A percentile compares a stretch with the other conserved stretches of the same genome.
Evolutionary conservation across 2,113 vertebrate genomes (phyloP).

Genomic region (Aix galericulata): DNA sequence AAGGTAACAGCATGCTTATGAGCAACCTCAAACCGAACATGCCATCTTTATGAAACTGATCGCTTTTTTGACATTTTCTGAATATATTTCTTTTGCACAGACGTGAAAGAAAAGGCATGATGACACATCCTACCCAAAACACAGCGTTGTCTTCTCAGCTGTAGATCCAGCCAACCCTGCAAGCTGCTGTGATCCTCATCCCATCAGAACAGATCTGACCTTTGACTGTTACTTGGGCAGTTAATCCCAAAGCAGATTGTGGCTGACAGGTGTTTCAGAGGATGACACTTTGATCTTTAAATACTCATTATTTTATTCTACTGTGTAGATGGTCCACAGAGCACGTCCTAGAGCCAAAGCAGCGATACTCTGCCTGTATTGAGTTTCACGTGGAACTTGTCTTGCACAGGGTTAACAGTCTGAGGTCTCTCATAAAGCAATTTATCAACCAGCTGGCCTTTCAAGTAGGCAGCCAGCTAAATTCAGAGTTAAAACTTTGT

Average conservation of each 20-base stretch:
- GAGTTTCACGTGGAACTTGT: slow-evolving; percentile 29
- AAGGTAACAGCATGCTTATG: rapidly evolving
- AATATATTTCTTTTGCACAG: background rate
- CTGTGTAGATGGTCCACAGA: background rate
- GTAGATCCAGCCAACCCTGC: background rate
- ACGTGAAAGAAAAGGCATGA: background rate
- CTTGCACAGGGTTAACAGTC: background rate
- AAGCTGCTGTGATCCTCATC: background rate
- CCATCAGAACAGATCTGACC: slow-evolving; percentile 2
- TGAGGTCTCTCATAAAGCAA: background rate
- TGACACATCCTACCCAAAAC: background rate
- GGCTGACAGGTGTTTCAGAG: slow-evolving; percentile 59
- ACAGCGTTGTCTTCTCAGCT: background rate
- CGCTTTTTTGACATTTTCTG: background rate
- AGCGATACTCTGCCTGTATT: background rate
- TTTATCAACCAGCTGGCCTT: slow-evolving; percentile 35
- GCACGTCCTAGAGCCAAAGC: slow-evolving; percentile 13
- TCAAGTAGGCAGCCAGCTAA: background rate
- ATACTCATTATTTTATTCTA: slow-evolving; percentile 50
- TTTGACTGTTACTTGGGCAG: slow-evolving; percentile 46
- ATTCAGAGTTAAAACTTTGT: background rate
- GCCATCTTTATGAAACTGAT: background rate
- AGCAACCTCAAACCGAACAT: background rate
- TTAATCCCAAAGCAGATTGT: slow-evolving; percentile 15
- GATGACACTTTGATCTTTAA: slow-evolving; percentile 56